Evolutionary conservation across 2,888 invertebrate genomes (phyloP).

Genomic region (Acanthococcus lagerstroemiae): DNA sequence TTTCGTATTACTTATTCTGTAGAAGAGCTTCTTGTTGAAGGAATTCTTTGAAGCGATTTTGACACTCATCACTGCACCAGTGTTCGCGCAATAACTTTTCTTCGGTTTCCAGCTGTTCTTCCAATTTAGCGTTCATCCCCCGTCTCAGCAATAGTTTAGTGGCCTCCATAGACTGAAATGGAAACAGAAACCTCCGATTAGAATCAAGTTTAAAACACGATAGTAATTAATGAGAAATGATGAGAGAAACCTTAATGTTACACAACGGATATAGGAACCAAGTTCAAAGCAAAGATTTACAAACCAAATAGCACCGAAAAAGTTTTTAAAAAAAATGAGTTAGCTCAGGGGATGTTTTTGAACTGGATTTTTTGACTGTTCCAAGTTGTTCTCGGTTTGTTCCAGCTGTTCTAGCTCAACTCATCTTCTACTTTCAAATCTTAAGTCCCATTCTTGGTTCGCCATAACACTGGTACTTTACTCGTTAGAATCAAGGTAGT

Average conservation of each 20-base stretch:
- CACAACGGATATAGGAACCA: no score
- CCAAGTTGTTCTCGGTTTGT: no score
- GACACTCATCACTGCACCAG: slow-evolving; percentile 65
- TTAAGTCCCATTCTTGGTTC: no score
- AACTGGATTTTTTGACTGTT: no score
- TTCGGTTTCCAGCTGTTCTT: slow-evolving; percentile 55
- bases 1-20: slow-evolving; percentile 7
- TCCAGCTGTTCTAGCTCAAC: no score
- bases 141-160: slow-evolving; percentile 50
- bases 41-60: slow-evolving; percentile 40
- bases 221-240: no score
- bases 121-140: slow-evolving; percentile 49
- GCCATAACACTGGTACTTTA: no score
- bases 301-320: neutral
- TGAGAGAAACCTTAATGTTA: no score
- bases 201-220: neutral
- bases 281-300: no score
- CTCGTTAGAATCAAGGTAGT: no score
- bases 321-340: neutral
- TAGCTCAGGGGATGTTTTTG: neutral
- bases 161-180: slow-evolving; percentile 54
- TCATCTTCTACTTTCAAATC: no score
- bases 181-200: slow-evolving; percentile 22
- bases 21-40: slow-evolving; percentile 21
- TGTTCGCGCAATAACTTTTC: slow-evolving; percentile 57